phyloP scores from a whole-genome alignment of 2,113 vertebrate genomes.

The Turdus rufiventris region DNA sequence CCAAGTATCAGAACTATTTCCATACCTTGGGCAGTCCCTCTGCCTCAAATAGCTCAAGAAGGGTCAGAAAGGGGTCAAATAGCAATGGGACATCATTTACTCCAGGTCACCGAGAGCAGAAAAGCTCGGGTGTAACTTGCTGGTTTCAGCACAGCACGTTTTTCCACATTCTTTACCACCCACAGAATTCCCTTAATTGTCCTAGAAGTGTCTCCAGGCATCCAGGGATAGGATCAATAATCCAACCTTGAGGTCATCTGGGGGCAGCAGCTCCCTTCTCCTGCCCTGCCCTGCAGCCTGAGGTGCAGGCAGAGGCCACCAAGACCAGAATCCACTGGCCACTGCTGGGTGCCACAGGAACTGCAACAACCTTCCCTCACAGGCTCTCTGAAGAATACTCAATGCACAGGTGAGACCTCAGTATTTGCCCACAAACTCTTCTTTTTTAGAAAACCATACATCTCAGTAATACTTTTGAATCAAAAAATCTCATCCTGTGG shows the following conservation, averaged over 20 bases:
- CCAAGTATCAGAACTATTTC: background rate
- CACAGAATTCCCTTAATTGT: background rate
- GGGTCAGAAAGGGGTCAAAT: background rate
- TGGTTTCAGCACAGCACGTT: background rate
- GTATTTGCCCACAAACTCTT: accelerated
- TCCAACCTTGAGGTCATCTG: background rate
- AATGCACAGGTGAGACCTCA: background rate
- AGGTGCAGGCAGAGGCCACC: background rate
- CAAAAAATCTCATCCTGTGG: background rate
- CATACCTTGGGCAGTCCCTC: background rate
- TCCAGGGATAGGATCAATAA: background rate
- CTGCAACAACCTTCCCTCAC: background rate
- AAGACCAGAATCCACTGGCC: background rate
- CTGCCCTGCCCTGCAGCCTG: background rate
- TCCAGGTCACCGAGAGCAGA: background rate
- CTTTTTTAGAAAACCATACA: accelerated
- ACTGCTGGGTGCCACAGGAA: background rate
- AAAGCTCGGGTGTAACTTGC: background rate
- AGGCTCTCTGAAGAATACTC: accelerated
- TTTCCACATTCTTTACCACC: slow-evolving; percentile 8
- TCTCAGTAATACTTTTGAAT: background rate
- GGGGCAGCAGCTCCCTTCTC: background rate
- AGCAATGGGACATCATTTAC: background rate
- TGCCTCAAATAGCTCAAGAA: background rate
- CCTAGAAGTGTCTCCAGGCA: background rate